Conservation (phyloP, 2,113 vertebrate genomes). For the Xyliphius kryptos region DNA sequence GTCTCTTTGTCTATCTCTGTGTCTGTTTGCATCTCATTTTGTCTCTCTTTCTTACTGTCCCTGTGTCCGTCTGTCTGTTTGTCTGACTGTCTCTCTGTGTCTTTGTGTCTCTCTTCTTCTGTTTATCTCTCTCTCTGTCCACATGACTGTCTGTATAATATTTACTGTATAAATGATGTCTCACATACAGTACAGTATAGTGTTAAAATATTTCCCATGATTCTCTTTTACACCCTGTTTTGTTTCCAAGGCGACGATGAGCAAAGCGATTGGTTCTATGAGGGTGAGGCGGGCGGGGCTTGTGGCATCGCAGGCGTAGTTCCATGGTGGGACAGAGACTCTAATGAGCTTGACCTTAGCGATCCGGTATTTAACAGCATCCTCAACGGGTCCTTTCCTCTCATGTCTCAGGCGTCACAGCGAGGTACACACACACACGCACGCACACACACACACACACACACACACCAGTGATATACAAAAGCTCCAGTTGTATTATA, state of each 20-base stretch:
- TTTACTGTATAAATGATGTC: too few species aligned
- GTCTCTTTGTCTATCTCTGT: neutral
- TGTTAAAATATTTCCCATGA: too few species aligned
- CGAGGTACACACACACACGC: constrained; percentile 66
- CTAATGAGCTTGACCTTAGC: constrained; percentile 76
- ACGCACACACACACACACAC: neutral
- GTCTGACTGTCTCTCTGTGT: too few species aligned
- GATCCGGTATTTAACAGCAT: constrained; percentile 93
- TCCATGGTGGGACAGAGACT: constrained; percentile 92
- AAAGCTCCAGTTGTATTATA: too few species aligned
- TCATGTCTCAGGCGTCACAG: constrained; percentile 78
- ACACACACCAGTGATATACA: too few species aligned
- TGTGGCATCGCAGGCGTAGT: constrained; percentile 86
- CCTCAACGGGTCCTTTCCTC: constrained; percentile 86
- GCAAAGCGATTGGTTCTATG: constrained; percentile 97
- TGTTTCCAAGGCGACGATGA: constrained; percentile 81
- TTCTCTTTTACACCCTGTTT: too few species aligned
- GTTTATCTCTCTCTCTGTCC: too few species aligned
- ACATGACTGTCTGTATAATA: too few species aligned
- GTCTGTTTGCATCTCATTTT: too few species aligned
- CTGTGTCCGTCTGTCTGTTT: too few species aligned
- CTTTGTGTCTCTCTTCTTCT: too few species aligned
- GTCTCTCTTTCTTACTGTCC: too few species aligned
- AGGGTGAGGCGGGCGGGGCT: constrained; percentile 84
- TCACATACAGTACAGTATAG: neutral